Percentiles rank a stretch among this genome's conserved stretches.
Conservation (phyloP, 2,888 invertebrate species). For the Siphlonurus alternatus region DNA sequence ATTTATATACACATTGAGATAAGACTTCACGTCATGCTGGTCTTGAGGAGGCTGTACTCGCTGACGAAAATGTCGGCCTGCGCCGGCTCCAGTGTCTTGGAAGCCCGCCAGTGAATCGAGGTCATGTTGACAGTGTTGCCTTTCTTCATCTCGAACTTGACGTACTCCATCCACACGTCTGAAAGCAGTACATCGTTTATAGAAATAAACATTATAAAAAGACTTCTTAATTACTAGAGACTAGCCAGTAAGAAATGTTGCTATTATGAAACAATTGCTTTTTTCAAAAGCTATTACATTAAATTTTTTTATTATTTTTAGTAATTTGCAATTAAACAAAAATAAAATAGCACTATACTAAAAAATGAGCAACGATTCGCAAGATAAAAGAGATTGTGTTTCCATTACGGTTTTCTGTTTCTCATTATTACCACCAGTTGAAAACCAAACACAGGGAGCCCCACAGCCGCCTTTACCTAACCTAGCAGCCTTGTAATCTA, state of each 20-base stretch:
- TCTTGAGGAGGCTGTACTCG: constrained; percentile 29
- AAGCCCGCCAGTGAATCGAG: constrained; percentile 42
- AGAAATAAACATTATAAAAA: constrained; percentile 1
- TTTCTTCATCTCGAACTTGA: constrained; percentile 46
- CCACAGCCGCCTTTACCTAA: too few species aligned
- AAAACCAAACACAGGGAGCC: too few species aligned
- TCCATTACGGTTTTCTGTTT: too few species aligned
- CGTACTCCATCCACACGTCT: constrained; percentile 56
- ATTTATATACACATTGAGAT: too few species aligned
- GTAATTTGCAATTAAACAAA: background rate
- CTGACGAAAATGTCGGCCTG: constrained; percentile 36
- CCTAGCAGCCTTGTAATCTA: too few species aligned
- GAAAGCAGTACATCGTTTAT: constrained; percentile 10
- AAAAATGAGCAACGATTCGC: background rate
- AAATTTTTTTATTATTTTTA: background rate
- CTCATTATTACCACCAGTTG: too few species aligned
- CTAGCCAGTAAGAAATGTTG: too few species aligned
- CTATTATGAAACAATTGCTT: too few species aligned
- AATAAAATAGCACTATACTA: too few species aligned
- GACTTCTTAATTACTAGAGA: too few species aligned
- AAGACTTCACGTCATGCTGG: background rate
- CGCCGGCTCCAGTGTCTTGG: constrained; percentile 35
- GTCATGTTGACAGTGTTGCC: constrained; percentile 39
- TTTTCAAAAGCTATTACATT: too few species aligned
- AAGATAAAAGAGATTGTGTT: background rate